A percentile compares a stretch with the other conserved stretches of the same genome.
phyloP scores from a whole-genome alignment of 2,113 vertebrate genomes.

The Psittacus erithacus region DNA sequence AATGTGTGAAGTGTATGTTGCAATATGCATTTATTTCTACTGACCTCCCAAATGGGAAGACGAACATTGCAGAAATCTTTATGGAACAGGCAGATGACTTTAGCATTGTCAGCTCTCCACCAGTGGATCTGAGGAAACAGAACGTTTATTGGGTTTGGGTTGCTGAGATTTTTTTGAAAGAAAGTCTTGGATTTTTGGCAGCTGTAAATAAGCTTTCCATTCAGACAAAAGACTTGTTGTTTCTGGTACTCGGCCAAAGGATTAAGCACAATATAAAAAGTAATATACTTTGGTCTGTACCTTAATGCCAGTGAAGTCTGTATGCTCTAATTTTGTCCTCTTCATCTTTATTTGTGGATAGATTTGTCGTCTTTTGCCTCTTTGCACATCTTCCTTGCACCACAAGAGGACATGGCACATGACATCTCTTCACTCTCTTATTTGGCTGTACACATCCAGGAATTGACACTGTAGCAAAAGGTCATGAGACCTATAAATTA shows the following conservation, averaged over 20 bases:
- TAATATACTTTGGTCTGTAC: not conserved
- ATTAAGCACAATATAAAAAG: slow-evolving; percentile 25
- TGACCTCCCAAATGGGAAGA: not conserved
- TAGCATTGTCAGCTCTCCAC: not conserved
- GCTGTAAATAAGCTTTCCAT: slow-evolving; percentile 25
- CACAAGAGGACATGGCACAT: not conserved
- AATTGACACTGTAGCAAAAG: not conserved
- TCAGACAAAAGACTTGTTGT: slow-evolving; percentile 36
- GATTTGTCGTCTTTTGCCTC: not conserved
- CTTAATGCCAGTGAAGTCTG: not conserved
- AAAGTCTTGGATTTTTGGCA: not conserved
- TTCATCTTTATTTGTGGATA: not conserved
- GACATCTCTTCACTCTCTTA: not conserved
- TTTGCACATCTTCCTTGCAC: not conserved
- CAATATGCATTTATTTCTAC: not conserved
- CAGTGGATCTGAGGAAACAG: not conserved
- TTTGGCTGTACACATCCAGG: not conserved
- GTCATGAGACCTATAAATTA: not conserved
- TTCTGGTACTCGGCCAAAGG: slow-evolving; percentile 12
- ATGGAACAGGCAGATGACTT: not conserved
- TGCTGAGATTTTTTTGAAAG: not conserved
- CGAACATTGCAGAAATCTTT: not conserved
- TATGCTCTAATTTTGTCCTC: not conserved
- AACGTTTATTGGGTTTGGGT: not conserved
- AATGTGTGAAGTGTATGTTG: not conserved